Evolutionary conservation across 2,888 invertebrate genomes (phyloP), one percentile per base, ranked within the genome.

Genomic region (Euzophera pinguis): DNA sequence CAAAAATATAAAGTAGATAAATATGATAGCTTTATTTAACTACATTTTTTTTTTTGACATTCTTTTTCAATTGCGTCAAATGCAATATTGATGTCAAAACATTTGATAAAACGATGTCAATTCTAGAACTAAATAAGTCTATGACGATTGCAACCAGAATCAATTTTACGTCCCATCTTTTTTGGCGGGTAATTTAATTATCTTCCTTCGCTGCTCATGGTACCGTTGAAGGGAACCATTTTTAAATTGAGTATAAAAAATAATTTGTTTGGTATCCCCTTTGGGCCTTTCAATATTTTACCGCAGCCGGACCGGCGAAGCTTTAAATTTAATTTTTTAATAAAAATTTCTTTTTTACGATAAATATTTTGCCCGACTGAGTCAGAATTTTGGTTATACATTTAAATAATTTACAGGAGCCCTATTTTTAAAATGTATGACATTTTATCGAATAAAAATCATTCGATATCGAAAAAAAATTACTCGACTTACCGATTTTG

Each of bases 101-200:
- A 3, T 35, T n/a, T 35, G 4, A n/a, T 35, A 35, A 35, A n/a
- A n/a, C 17, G 41, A 8, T 35, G 22, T 12, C 47, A 8, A 16
- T 37, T 48, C 48, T 22, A 38, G 48, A 9, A 5, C 3, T 35
- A 22, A 10, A 13, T 49, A 17, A n/a, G 2, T 48, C 48, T 12
- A 35, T 6, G 12, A 10, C 2, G 9, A 35, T 12, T 38, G 38
- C 29, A 10, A 49, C 57, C 56, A 56, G 61, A 69, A 71, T 67
- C 68, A 69, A 71, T 69, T 73, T 69, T 69, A 67, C 59, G 63
- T 63, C 60, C 65, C 68, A 71, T 72, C 69, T 71, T 70, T 67
- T 68, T 65, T 64, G 63, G 60, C 53, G 53, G 39, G 63, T 65
- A 69, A 69, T 69, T 64, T 64, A 68, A 72, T 73, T 65, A 63